These are phyloP conservation scores for Tyria jacobaeae DNA, from an alignment of 2,888 invertebrate genomes.

Conservation along the genomic window DNA sequence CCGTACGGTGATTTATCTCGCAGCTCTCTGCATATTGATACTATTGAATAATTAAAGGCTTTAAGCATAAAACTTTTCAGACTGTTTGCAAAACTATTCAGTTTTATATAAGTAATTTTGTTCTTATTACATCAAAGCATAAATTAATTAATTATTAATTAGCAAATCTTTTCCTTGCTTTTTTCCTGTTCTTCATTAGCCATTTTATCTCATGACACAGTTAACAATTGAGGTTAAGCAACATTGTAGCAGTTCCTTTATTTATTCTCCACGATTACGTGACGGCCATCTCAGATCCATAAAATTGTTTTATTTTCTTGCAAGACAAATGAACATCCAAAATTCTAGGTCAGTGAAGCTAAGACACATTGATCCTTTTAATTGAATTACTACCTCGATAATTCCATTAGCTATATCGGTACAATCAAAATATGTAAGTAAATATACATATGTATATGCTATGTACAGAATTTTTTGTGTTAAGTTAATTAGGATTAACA, in stretches of 20 bases:
- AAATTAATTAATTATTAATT: no score
- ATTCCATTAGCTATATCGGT: slow-evolving; percentile 9
- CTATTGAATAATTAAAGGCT: slow-evolving; percentile 7
- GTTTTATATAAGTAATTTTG: not conserved
- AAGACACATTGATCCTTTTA: not conserved
- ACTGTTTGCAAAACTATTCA: not conserved
- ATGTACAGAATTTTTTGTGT: not conserved
- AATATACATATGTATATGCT: not conserved
- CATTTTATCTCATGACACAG: not conserved
- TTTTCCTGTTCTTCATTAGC: no score
- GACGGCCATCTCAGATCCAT: not conserved
- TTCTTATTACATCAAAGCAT: no score
- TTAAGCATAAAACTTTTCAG: not conserved
- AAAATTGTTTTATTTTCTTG: not conserved
- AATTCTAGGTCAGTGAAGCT: slow-evolving; percentile 2
- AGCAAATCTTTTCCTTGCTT: no score
- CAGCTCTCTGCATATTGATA: not conserved
- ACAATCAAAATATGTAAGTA: not conserved
- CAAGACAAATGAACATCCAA: not conserved
- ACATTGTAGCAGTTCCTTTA: not conserved
- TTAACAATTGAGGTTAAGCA: not conserved
- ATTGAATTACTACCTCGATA: slow-evolving; percentile 7
- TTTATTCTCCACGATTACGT: no score
- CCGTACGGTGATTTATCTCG: not conserved
- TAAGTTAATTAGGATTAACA: not conserved